Percentiles rank a stretch among this genome's conserved stretches.
These are phyloP conservation scores for Eustalomyia histrio DNA, from an alignment of 2,888 invertebrate species.

Conservation along the genomic window DNA sequence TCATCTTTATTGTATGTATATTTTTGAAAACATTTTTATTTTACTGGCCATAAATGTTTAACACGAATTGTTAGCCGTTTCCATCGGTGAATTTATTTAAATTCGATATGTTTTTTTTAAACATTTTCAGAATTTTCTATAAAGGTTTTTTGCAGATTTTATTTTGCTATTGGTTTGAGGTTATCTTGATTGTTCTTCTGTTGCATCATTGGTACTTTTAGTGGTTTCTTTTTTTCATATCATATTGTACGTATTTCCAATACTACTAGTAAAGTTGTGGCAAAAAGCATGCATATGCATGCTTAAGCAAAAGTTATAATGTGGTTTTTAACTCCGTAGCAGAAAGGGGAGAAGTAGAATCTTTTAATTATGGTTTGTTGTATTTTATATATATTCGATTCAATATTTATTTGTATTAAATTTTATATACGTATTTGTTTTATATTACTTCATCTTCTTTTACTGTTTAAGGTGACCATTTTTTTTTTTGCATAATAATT, in stretches of 20 bases:
- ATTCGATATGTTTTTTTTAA: not conserved
- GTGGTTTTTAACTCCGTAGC: constrained; percentile 11
- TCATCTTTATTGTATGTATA: not conserved
- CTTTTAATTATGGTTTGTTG: constrained; percentile 12
- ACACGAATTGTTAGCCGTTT: not conserved
- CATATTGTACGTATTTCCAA: constrained; percentile 18
- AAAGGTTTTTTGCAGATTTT: not conserved
- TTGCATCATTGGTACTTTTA: constrained; percentile 47
- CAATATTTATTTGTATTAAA: constrained; percentile 25
- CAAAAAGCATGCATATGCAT: constrained; percentile 23
- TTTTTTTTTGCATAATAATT: too few species aligned
- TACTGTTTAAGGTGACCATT: not conserved
- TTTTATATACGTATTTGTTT: constrained; percentile 17
- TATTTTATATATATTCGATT: not conserved
- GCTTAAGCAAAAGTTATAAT: constrained; percentile 30
- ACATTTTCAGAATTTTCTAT: not conserved
- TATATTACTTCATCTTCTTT: not conserved
- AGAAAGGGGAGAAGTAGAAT: not conserved
- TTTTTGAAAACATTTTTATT: not conserved
- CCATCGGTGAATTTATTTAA: not conserved
- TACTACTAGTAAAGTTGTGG: constrained; percentile 21
- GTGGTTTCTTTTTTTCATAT: constrained; percentile 48
- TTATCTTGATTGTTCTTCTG: constrained; percentile 59
- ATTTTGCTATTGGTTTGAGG: constrained; percentile 41
- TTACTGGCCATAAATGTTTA: constrained; percentile 4